Evolutionary conservation across 92 coral and sea anemone genomes (phyloP).

Genomic region (Parazoanthus atlanticus): DNA sequence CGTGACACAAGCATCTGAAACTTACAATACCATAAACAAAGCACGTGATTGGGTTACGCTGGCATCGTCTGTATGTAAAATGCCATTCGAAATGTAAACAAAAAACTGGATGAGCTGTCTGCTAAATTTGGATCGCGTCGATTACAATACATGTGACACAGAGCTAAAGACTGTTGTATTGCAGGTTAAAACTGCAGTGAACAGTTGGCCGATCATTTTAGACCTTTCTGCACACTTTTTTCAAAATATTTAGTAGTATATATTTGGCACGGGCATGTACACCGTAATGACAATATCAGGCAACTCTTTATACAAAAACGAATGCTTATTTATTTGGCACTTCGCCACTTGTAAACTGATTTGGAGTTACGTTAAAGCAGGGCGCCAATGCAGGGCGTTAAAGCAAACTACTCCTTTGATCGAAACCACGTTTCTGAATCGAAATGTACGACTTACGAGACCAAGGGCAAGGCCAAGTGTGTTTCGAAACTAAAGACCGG

Average conservation of each 20-base stretch:
- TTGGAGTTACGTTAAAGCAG: no score
- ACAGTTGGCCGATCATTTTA: not conserved
- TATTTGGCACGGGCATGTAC: no score
- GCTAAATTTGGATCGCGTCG: not conserved
- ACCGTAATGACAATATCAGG: no score
- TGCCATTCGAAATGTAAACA: not conserved
- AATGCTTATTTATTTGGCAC: no score
- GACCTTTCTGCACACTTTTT: not conserved
- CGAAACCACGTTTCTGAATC: not conserved
- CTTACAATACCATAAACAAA: not conserved
- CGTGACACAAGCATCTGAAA: not conserved
- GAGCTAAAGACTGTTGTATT: no score
- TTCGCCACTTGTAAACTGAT: no score
- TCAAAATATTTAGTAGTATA: not conserved
- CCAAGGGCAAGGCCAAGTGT: no score
- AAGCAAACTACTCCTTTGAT: no score
- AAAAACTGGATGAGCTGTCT: not conserved
- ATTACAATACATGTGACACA: no score
- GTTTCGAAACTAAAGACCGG: not conserved
- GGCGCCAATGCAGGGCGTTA: no score
- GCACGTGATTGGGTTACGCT: not conserved
- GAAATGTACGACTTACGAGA: no score
- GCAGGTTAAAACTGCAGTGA: not conserved
- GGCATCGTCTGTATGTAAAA: not conserved
- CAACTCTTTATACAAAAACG: no score